These are phyloP conservation scores for Poecilia velifera DNA, from an alignment of 2,797 vertebrate genomes.

Conservation along the genomic window DNA sequence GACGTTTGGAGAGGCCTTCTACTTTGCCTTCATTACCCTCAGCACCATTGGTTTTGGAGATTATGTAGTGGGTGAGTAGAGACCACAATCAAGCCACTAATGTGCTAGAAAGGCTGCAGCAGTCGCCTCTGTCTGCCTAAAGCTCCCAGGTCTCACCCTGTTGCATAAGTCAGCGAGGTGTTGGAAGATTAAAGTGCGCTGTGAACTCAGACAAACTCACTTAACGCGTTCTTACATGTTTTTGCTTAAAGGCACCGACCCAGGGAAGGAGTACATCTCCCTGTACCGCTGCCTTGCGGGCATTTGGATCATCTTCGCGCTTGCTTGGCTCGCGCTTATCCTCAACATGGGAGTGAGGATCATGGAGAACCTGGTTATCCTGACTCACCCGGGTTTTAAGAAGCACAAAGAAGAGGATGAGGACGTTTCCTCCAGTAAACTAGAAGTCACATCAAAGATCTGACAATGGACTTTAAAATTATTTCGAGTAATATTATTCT, in stretches of 20 bases:
- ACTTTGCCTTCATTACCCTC: constrained; percentile 93
- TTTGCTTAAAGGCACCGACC: constrained; percentile 71
- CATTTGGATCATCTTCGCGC: constrained; percentile 81
- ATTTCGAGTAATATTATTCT: neutral
- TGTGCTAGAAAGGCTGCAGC: constrained; percentile 5
- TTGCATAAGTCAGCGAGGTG: neutral
- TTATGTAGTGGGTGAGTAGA: constrained; percentile 88
- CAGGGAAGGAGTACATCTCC: constrained; percentile 78
- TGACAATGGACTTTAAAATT: constrained; percentile 26
- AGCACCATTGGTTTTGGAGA: constrained; percentile 96
- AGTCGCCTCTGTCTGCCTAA: neutral
- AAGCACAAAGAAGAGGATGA: constrained; percentile 60
- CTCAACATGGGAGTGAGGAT: constrained; percentile 79
- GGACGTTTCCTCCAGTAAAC: constrained; percentile 55
- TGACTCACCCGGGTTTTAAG: constrained; percentile 61
- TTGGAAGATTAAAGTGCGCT: neutral
- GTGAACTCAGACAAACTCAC: neutral
- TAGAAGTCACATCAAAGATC: constrained; percentile 66
- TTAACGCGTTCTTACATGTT: constrained; percentile 8
- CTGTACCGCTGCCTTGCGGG: constrained; percentile 81
- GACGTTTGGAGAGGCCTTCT: constrained; percentile 92
- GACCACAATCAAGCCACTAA: constrained; percentile 33
- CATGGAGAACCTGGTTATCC: constrained; percentile 78
- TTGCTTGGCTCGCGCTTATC: constrained; percentile 81
- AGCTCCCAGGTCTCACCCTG: neutral